Base-by-base conservation (phyloP, 2,113 vertebrate genomes). In the Neolamprologus devosi region DNA sequence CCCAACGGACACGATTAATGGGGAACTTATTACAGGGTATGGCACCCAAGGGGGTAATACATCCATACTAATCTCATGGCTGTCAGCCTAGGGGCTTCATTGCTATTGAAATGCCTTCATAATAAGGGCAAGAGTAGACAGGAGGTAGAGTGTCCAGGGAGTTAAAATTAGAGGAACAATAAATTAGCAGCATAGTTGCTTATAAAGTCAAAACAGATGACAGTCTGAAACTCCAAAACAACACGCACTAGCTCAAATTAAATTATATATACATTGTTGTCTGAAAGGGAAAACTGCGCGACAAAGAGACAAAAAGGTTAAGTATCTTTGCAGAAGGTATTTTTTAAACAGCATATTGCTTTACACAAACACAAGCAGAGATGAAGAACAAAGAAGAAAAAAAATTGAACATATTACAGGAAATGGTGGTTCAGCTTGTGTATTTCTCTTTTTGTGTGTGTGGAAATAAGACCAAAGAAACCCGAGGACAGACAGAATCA, bases 1-100 rank as follows among this genome's bases (percentile, higher is more conserved):
- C 96, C 94, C 92, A 94, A 94, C 81, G 95, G 95, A 96, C 93
- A 93, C 94, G 92, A 97, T 96, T 96, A 97, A 97, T 97, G 95
- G 94, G 86, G 91, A 97, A 96, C 94, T 95, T 97, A 96, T 96
- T 96, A 95, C 91, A 91, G 92, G 91, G 94, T 95, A 96, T 96
- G 94, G 94, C 94, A 95, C 96, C 95, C 95, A 95, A 94, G 96
- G 94, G 96, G 94, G 93, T 96, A 95, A 96, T 97, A 95, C 94
- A 96, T 96, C 96, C 95, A 96, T 96, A 95, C 95, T 96, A 96
- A 96, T 96, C 94, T 95, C 93, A 92, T 95, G 93, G 90, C 90
- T 95, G 95, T 96, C 95, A 96, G 96, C 95, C 95, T 94, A 87
- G 93, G 92, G 95, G 93, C 90, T 96, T 94, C 91, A 91, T 87